Base-by-base conservation (phyloP, 2,888 invertebrate species). In the Neoitamus cyanurus region DNA sequence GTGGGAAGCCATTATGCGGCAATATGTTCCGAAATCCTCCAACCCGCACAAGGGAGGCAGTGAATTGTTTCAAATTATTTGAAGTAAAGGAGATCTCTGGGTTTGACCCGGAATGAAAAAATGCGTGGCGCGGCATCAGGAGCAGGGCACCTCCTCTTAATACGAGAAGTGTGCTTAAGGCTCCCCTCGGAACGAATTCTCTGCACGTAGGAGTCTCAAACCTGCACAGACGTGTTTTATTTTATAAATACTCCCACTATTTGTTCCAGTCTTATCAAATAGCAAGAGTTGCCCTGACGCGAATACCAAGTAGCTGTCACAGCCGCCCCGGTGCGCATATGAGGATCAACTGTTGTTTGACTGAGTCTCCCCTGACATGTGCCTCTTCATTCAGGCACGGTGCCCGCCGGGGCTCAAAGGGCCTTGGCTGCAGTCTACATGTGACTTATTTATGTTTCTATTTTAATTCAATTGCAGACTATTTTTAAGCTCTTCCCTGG, bases 261-360 rank as follows among this genome's bases (percentile, higher is more conserved):
- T 83, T 83, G 82, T 83, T 83, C 69, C 69, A 69, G 82, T 83
- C 82, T 83, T 83, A 83, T 83, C 82, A 83, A 83, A 83, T 83
- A 69, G 82, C 82, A 83, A 20, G 58, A 34, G 20, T 25, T 28
- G 58, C 20, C 48, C 30, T 83, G 82, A 36, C 13, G 25, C 68
- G 82, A 83, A 83, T 83, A 83, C 15, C n/a, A 83, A 83, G 37
- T 36, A 80, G 80, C n/a, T 80, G 73, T 73, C 73, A 73, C 28
- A 77, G 77, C 13, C 46, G 37, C 25, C 25, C 46, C 11, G 77
- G 25, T 42, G 77, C 77, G 37, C 42, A 77, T 30, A 77, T 30
- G 77, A 77, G 42, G 77, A 77, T 77, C 77, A 77, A 77, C 77
- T 77, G 42, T 42, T 77, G 46, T 77, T 77, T 77, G 77, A 77